Evolutionary conservation across 2,797 vertebrate genomes (phyloP).

Genomic region (Steatocranus sp.): DNA sequence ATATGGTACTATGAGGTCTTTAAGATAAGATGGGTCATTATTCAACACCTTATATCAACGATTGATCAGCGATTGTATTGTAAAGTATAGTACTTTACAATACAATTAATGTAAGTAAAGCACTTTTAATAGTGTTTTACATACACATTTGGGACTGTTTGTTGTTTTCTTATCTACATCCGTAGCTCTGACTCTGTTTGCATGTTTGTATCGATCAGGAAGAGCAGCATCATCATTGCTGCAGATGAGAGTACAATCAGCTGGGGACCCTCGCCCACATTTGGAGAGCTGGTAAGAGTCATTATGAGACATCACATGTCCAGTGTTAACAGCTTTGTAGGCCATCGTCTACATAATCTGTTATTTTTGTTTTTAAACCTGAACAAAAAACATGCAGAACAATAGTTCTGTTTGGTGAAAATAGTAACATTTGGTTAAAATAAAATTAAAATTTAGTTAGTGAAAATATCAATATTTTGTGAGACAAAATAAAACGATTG

Average conservation of each 20-base stretch:
- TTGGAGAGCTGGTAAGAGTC: constrained; percentile 88
- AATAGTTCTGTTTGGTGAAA: neutral
- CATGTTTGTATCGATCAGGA: constrained; percentile 68
- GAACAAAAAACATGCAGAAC: neutral
- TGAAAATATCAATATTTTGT: neutral
- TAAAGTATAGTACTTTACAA: neutral
- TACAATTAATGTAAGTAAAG: neutral
- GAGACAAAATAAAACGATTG: neutral
- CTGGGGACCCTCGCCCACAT: constrained; percentile 94
- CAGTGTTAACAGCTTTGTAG: neutral
- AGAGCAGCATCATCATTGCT: constrained; percentile 92
- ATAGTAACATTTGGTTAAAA: neutral
- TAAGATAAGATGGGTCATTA: neutral
- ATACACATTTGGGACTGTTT: neutral
- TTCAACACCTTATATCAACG: neutral
- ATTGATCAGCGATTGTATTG: too few relatives aligned
- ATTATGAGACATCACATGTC: neutral
- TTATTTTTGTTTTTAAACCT: neutral
- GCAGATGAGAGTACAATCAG: constrained; percentile 97
- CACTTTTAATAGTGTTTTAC: neutral
- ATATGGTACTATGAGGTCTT: neutral
- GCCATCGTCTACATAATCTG: neutral
- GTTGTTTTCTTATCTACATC: neutral
- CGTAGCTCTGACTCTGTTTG: neutral
- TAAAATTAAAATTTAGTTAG: neutral